phyloP scores from a whole-genome alignment of 2,113 vertebrate species.

The Crotalus viridis region DNA sequence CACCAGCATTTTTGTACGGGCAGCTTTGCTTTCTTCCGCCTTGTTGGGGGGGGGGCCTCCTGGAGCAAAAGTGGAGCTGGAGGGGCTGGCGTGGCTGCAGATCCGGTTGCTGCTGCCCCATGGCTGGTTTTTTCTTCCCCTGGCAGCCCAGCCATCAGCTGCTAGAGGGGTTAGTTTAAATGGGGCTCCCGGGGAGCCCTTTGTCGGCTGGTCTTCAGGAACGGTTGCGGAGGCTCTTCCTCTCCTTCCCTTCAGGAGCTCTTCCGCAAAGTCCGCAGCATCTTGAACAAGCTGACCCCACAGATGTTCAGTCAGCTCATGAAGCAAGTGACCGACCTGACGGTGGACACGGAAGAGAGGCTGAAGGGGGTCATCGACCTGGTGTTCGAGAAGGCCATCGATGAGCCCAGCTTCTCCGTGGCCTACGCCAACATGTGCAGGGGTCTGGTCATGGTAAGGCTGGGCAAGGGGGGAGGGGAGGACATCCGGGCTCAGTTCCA shows the following conservation, averaged over 20 bases:
- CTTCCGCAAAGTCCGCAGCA: conserved; percentile 95
- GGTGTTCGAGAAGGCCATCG: conserved; percentile 97
- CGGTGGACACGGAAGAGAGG: conserved; percentile 93
- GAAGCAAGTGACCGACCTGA: conserved; percentile 96
- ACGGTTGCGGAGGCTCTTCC: rapidly evolving
- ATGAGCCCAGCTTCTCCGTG: conserved; percentile 95
- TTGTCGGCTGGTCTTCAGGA: no score
- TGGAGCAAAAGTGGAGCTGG: conserved; percentile 1
- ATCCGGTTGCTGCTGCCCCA: not conserved
- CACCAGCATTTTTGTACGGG: not conserved
- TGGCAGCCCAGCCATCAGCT: not conserved
- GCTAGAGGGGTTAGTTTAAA: not conserved
- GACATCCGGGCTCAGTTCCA: not conserved
- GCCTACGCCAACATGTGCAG: conserved; percentile 98
- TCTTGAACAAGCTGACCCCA: conserved; percentile 96
- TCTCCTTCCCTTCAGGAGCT: conserved; percentile 76
- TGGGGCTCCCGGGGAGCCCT: not conserved
- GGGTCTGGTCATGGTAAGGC: conserved; percentile 89
- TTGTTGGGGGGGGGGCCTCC: rapidly evolving
- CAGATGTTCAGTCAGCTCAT: conserved; percentile 98
- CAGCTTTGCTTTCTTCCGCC: conserved; percentile 4
- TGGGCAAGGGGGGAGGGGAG: no score
- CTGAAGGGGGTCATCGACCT: conserved; percentile 97
- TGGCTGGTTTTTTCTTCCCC: not conserved
- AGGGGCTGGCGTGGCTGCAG: not conserved